Evolutionary conservation across 2,113 vertebrate species (phyloP).

Genomic region (Spermophilus dauricus): DNA sequence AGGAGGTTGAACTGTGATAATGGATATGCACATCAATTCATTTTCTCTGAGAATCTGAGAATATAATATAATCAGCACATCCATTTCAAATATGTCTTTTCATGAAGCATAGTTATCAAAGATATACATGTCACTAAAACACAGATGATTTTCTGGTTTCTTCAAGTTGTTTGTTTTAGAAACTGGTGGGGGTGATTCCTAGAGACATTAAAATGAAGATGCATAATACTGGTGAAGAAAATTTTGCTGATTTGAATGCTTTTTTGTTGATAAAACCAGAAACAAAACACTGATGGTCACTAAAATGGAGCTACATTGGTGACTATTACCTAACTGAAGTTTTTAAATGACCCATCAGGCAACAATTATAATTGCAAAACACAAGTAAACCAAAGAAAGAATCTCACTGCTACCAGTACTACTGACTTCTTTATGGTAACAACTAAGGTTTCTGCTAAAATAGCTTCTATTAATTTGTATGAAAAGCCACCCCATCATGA

Average conservation of each 20-base stretch:
- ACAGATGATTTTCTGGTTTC: neutral
- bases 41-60: neutral
- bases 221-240: neutral
- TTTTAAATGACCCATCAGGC: neutral
- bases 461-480: slow-evolving; percentile 60
- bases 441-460: slow-evolving; percentile 77
- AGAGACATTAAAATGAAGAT: neutral
- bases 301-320: neutral
- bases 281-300: neutral
- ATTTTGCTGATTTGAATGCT: neutral
- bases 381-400: slow-evolving; percentile 45
- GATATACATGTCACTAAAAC: neutral
- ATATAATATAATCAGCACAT: neutral
- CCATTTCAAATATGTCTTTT: neutral
- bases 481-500: slow-evolving; percentile 54
- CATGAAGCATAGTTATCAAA: neutral
- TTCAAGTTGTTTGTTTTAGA: neutral
- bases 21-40: neutral
- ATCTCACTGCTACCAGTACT: slow-evolving; percentile 19
- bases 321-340: neutral
- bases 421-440: slow-evolving; percentile 68
- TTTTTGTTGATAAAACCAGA: neutral
- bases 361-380: neutral
- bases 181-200: neutral
- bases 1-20: neutral